phyloP scores from a whole-genome alignment of 2,888 invertebrate species.

The Rhagium mordax region DNA sequence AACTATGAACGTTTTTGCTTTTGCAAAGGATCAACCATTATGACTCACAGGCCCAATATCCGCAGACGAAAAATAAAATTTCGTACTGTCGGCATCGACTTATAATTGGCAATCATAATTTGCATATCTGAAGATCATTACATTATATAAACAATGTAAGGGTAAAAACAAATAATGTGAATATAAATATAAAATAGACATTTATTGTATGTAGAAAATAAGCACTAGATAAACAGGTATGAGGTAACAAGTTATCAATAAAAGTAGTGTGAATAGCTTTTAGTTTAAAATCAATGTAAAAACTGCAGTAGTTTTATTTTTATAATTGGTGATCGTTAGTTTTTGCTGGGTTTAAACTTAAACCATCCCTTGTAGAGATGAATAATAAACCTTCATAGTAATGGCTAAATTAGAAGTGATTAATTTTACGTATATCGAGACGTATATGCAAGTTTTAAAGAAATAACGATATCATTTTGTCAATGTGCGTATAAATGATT shows the following conservation, averaged over 20 bases:
- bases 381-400: no score
- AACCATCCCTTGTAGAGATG: no score
- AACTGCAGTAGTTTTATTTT: not conserved
- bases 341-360: not conserved
- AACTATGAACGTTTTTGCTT: constrained; percentile 45
- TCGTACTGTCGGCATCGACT: constrained; percentile 57
- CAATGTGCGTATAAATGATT: not conserved
- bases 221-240: not conserved
- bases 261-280: not conserved
- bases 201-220: not conserved
- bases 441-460: not conserved
- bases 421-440: no score
- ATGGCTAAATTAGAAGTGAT: no score
- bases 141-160: constrained; percentile 59
- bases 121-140: constrained; percentile 54
- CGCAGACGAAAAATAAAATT: constrained; percentile 62
- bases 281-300: not conserved
- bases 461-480: not conserved
- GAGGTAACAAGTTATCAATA: not conserved
- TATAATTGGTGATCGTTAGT: not conserved
- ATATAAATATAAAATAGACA: constrained; percentile 6
- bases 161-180: constrained; percentile 36
- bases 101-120: constrained; percentile 56
- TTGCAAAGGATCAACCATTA: constrained; percentile 48
- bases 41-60: constrained; percentile 58